phyloP scores from a whole-genome alignment of 2,888 invertebrate species.

The Pycnomerus fuliginosus region DNA sequence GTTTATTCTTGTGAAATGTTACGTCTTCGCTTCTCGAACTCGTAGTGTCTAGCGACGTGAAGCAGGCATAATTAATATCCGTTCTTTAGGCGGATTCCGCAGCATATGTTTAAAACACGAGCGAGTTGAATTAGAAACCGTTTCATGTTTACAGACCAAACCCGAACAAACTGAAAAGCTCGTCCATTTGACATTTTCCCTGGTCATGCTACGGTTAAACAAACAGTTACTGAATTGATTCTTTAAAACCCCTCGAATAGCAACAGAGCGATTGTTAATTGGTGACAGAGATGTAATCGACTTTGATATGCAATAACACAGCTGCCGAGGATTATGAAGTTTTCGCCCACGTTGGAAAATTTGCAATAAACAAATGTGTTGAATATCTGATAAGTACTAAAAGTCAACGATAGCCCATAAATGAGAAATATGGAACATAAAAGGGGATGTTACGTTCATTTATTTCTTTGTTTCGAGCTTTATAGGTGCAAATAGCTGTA shows the following conservation, averaged over 20 bases:
- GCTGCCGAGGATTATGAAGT: constrained; percentile 9
- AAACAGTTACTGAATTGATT: no score
- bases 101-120: no score
- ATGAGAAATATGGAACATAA: constrained; percentile 20
- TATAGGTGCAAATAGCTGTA: constrained; percentile 19
- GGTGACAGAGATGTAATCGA: no score
- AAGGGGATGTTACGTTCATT: constrained; percentile 18
- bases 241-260: no score
- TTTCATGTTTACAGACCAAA: no score
- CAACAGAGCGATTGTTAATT: no score
- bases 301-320: no score
- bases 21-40: constrained; percentile 7
- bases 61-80: constrained; percentile 16
- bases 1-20: constrained; percentile 13
- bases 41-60: constrained; percentile 6
- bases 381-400: constrained; percentile 23
- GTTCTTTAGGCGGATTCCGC: constrained; percentile 10
- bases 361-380: constrained; percentile 22
- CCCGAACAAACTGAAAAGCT: no score
- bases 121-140: no score
- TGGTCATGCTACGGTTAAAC: no score
- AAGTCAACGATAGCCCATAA: constrained; percentile 19
- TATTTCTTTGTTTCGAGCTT: constrained; percentile 21
- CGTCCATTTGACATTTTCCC: no score
- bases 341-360: constrained; percentile 9